Conservation (phyloP, 2,113 vertebrate species). For the Cyphomyrus plagiostoma region DNA sequence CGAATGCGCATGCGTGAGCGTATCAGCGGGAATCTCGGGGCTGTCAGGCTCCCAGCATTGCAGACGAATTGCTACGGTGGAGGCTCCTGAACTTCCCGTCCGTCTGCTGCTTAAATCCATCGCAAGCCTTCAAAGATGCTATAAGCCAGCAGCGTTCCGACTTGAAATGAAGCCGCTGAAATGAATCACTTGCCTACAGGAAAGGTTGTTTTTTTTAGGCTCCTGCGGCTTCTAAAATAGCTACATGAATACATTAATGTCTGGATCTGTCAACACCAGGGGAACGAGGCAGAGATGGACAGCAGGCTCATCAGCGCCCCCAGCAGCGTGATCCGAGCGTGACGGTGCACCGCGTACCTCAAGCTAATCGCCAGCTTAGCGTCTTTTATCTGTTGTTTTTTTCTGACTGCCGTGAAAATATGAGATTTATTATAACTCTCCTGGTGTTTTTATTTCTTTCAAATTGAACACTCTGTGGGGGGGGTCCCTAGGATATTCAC, state of each 20-base stretch:
- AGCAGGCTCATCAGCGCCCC: background rate
- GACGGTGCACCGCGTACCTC: background rate
- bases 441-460: background rate
- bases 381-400: background rate
- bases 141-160: background rate
- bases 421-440: background rate
- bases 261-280: background rate
- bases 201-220: background rate
- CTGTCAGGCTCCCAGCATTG: background rate
- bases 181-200: background rate
- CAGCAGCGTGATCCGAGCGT: background rate
- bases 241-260: background rate
- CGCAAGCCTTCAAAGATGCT: background rate
- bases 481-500: background rate
- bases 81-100: background rate
- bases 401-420: background rate
- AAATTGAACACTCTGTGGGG: background rate
- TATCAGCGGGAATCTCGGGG: background rate
- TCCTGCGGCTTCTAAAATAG: background rate
- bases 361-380: background rate
- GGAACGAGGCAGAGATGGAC: background rate
- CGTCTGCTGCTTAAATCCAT: background rate
- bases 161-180: background rate
- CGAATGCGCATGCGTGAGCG: background rate
- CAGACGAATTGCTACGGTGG: background rate